These are phyloP conservation scores for Apamea sordens DNA, from an alignment of 2,888 invertebrate genomes.

Conservation along the genomic window DNA sequence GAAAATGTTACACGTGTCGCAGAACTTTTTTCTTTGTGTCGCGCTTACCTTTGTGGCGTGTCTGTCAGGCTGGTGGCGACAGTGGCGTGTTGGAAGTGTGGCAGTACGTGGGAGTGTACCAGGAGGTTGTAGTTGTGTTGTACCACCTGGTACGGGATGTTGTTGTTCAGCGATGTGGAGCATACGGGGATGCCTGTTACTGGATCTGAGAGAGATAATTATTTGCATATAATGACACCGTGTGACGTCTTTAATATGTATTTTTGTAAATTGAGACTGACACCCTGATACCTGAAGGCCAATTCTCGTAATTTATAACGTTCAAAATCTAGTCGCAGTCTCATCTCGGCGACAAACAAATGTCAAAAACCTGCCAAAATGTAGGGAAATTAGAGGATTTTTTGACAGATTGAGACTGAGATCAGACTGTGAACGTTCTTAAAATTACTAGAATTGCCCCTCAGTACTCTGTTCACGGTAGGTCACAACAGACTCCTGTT, in stretches of 20 bases:
- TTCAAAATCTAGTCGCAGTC: too few species aligned
- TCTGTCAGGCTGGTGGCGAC: conserved; percentile 83
- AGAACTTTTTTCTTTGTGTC: background rate
- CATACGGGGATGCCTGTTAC: conserved; percentile 94
- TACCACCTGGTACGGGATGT: conserved; percentile 89
- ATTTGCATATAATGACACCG: background rate
- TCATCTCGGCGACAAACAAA: too few species aligned
- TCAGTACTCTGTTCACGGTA: too few species aligned
- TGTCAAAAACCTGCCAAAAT: too few species aligned
- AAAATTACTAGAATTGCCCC: too few species aligned
- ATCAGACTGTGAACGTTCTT: too few species aligned
- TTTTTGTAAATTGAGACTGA: too few species aligned
- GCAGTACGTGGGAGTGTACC: conserved; percentile 93
- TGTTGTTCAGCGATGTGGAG: conserved; percentile 90
- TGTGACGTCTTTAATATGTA: background rate
- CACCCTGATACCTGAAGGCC: too few species aligned
- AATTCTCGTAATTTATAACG: too few species aligned
- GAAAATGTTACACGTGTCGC: background rate
- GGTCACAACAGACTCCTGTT: too few species aligned
- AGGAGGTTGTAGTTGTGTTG: conserved; percentile 95
- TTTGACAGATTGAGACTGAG: too few species aligned
- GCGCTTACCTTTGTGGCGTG: conserved; percentile 86
- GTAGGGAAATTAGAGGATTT: too few species aligned
- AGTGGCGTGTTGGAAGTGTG: conserved; percentile 89
- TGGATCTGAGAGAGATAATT: conserved; percentile 88